Base-by-base conservation (phyloP, 2,888 invertebrate genomes). In the Creontiades dilutus region DNA sequence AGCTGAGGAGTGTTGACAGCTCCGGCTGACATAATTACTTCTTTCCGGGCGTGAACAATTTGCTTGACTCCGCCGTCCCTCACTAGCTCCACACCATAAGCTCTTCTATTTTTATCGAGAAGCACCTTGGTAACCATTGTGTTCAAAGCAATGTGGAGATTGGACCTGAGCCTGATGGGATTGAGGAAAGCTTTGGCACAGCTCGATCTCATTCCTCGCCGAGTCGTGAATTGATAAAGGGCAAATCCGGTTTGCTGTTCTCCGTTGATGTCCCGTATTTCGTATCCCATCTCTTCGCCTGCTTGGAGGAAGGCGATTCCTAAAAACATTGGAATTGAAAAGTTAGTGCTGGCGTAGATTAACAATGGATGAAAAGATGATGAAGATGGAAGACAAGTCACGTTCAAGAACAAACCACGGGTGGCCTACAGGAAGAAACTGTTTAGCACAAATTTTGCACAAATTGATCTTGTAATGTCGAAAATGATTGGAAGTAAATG, bases 201-300 rank as follows among this genome's bases (percentile, higher is more conserved):
- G 88, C 97, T 97, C 92, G 97, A 97, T 90, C 98, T 94, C 0
- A 97, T 95, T 0, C 96, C 98, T 89, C 97, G 94, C 90, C 98
- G 94, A 95, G 98, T 97, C n/a, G 97, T 98, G 93, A 95, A 97
- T 93, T 98, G 98, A 92, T 96, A 98, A 93, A 97, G 96, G 0
- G 96, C 96, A 93, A 96, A 97, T 11, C 97, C 98, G 0, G 98
- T 97, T 93, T 98, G 98, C 92, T 96, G 95, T 0, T 95, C 96
- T 0, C 97, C 98, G 93, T 98, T 98, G 0, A 97, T 95, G 93
- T 98, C 98, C 0, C 96, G 93, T 89, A 97, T 95, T 90, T 97
- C 97, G 93, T 98, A 98, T 37, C 98, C 98, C 96, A 97, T 96
- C 93, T 98, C 98, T 93, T 97, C 96, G n/a, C 96, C 98, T 0